phyloP scores from a whole-genome alignment of 2,113 vertebrate species.

The Poecilia latipinna region DNA sequence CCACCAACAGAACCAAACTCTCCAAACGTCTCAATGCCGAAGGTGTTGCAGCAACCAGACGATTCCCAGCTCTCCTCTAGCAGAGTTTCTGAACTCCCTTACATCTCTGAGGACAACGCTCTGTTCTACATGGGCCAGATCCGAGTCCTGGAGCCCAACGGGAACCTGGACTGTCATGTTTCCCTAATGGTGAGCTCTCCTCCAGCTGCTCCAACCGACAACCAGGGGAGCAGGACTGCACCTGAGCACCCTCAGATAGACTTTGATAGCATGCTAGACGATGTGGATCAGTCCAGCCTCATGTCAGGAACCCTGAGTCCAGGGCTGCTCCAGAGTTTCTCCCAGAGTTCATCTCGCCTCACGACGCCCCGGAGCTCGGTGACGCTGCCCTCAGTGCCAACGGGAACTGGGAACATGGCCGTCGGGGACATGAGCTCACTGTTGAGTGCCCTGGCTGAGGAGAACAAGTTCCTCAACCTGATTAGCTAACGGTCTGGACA shows the following conservation, averaged over 20 bases:
- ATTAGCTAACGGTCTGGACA: slow-evolving; percentile 80
- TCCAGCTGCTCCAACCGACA: slow-evolving; percentile 81
- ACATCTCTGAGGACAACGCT: slow-evolving; percentile 70
- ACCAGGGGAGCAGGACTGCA: slow-evolving; percentile 84
- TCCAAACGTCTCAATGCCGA: slow-evolving; percentile 62
- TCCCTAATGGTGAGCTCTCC: slow-evolving; percentile 55
- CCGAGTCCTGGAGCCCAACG: slow-evolving; percentile 86
- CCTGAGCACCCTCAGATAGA: slow-evolving; percentile 83
- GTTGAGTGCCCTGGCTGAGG: slow-evolving; percentile 90
- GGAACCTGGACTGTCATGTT: slow-evolving; percentile 59
- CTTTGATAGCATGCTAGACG: slow-evolving; percentile 90
- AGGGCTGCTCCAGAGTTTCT: slow-evolving; percentile 87
- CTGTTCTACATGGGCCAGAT: slow-evolving; percentile 90
- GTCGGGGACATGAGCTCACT: slow-evolving; percentile 95
- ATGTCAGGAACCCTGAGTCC: slow-evolving; percentile 91
- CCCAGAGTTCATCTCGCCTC: slow-evolving; percentile 89
- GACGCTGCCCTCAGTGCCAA: slow-evolving; percentile 82
- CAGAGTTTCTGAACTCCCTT: slow-evolving; percentile 21
- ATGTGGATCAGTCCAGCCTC: slow-evolving; percentile 88
- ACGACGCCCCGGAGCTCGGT: slow-evolving; percentile 87
- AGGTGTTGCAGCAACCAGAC: slow-evolving; percentile 74
- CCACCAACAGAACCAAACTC: slow-evolving; percentile 80
- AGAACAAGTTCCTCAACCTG: slow-evolving; percentile 92
- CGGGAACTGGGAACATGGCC: slow-evolving; percentile 91
- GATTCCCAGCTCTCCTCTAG: slow-evolving; percentile 57